Percentiles rank a stretch among this genome's conserved stretches.
Evolutionary conservation across 2,113 vertebrate genomes (phyloP).

Genomic region (Nibea coibor): DNA sequence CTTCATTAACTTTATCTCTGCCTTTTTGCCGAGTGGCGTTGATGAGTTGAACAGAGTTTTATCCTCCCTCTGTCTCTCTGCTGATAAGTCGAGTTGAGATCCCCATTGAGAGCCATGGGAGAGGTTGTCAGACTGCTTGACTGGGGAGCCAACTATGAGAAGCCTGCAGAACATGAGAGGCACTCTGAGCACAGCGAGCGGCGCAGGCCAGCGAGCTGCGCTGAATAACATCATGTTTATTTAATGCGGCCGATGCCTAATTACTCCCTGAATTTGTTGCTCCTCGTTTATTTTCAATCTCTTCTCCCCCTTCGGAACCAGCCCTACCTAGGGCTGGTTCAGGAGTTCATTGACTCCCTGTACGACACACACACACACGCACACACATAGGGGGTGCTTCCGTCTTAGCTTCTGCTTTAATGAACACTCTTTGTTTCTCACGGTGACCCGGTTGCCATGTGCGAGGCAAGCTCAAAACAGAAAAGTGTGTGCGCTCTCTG

Average conservation of each 20-base stretch:
- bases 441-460: conserved; percentile 28
- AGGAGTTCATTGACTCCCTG: conserved; percentile 80
- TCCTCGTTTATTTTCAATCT: conserved; percentile 57
- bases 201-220: conserved; percentile 30
- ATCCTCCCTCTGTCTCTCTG: conserved; percentile 43
- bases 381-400: neutral
- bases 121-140: conserved; percentile 67
- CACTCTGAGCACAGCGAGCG: conserved; percentile 19
- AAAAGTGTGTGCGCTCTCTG: conserved; percentile 13
- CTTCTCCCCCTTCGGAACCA: conserved; percentile 49
- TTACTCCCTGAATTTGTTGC: conserved; percentile 76
- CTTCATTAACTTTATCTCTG: conserved; percentile 68
- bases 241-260: conserved; percentile 80
- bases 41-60: conserved; percentile 62
- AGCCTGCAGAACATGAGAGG: conserved; percentile 58
- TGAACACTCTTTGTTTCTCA: conserved; percentile 38
- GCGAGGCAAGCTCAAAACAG: conserved; percentile 6
- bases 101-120: conserved; percentile 66
- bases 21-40: conserved; percentile 49
- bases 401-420: conserved; percentile 25
- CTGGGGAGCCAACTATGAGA: conserved; percentile 50
- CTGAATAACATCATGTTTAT: conserved; percentile 81
- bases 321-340: conserved; percentile 70
- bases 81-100: conserved; percentile 68
- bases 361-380: neutral